Conservation (phyloP, 2,113 vertebrate species). For the Mustelus asterias region DNA sequence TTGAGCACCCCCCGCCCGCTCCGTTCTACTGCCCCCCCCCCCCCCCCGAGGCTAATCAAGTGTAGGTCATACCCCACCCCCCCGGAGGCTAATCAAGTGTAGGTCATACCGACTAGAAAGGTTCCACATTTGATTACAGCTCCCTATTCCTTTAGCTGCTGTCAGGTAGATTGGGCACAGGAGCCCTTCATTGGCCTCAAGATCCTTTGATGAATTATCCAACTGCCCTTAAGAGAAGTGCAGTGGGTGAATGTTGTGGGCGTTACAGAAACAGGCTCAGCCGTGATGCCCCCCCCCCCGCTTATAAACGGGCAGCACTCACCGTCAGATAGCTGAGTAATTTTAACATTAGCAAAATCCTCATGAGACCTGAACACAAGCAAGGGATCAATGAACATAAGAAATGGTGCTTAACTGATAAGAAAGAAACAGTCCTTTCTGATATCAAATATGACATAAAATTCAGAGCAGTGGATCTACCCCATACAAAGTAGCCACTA, state of each 20-base stretch:
- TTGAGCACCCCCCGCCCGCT: not conserved
- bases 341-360: not conserved
- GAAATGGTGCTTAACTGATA: not conserved
- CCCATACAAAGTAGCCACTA: not conserved
- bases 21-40: too few relatives aligned
- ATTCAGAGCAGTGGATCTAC: not conserved
- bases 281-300: not conserved
- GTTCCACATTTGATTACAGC: not conserved
- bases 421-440: not conserved
- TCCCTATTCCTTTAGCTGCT: not conserved
- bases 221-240: not conserved
- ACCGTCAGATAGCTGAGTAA: not conserved
- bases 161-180: not conserved
- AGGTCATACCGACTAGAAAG: not conserved
- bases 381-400: not conserved
- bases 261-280: not conserved
- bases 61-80: not conserved
- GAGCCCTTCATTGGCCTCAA: not conserved
- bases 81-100: not conserved
- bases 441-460: not conserved
- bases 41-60: not conserved
- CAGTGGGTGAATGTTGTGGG: not conserved
- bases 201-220: not conserved
- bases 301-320: not conserved
- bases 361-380: not conserved